Evolutionary conservation across 1,140 invertebrate species (phyloP), one percentile per base, ranked within the genome.

Genomic region (Limonius californicus): DNA sequence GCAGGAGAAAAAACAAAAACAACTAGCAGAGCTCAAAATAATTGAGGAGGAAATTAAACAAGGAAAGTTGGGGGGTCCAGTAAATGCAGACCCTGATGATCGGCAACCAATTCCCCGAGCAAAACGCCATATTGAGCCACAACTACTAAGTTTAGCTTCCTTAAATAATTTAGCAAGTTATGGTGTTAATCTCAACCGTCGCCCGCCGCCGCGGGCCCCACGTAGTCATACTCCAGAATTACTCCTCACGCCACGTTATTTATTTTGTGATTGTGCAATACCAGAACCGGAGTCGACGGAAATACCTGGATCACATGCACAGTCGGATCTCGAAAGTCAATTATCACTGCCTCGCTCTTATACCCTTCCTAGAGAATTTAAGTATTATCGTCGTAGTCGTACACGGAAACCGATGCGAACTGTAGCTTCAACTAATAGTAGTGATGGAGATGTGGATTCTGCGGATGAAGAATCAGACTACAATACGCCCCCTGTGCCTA

Each of bases 31-130:
- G 73, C 72, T 94, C 9, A 81, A 87, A 59, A 81, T 84, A 50
- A 91, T 92, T 66, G 90, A 93, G 70, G 89, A 92, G 69, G 91
- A 94, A 75, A 93, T 94, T 27, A 91, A 90, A 71, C 89, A 91
- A 69, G 89, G 71, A 1, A 74, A 75, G 59, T 59, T 76, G 8
- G 74, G 75, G 2, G 75, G 73, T n/a, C 75, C 74, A 6, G 74
- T 75, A 66, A 68, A 66, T 60, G 72, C 69, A 12, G 65, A 75
- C 77, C 27, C 82, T 12, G 71, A 83, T 35, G 81, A 83, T 57
- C 63, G 82, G 45, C 82, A 84, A 62, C 83, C 83, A 0, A 84
- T 84, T 68, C 83, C 83, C 0, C 65, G 80, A 7, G 77, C 79
- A 0, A 85, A 85, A 67, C 82, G 80, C 0, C 83, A 85, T 65